Evolutionary conservation across 2,797 vertebrate genomes (phyloP), one percentile per base, ranked within the genome.

Genomic region (Ptychobarbus kaznakovi): DNA sequence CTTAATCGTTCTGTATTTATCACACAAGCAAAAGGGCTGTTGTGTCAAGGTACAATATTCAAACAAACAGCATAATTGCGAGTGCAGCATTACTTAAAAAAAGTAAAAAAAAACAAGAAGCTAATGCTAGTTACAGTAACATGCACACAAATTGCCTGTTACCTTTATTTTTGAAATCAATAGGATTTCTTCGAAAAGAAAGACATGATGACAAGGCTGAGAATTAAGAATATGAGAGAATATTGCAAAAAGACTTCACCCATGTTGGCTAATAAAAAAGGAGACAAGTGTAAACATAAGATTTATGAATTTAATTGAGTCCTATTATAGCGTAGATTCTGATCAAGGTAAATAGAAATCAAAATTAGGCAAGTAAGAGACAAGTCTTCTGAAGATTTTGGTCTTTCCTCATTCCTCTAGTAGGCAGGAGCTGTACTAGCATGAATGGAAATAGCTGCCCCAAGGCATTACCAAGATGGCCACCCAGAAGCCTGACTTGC

Each of bases 101-200:
- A 56, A 22, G 20, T 22, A 0, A 0, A 53, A 20, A 20, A 53
- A 53, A 53, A 18, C 5, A 53, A 18, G 6, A 53, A 53, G 11
- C 44, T 46, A 46, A 46, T 46, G 12, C 12, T 46, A 46, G 12
- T 46, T 46, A 3, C 42, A 42, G 9, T 42, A 42, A 42, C 42
- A 42, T 46, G 44, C 18, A 11, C 6, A 20, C 20, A 22, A 56
- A 56, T 56, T 56, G 53, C 2, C 53, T 56, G 18, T 56, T 56
- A 9, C 53, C 53, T 56, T 56, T 7, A 9, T 56, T 32, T 32
- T 32, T 32, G 2, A 32, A 78, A 78, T 78, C 82, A 84, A 78
- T 69, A 78, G 49, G 61, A 6, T 22, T 2, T 77, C 10, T 35
- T 38, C 1, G 40, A 11, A 73, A 74, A 38, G 35, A 38, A 38